phyloP scores from a whole-genome alignment of 1,140 invertebrate species.

The Drosophila takahashii region DNA sequence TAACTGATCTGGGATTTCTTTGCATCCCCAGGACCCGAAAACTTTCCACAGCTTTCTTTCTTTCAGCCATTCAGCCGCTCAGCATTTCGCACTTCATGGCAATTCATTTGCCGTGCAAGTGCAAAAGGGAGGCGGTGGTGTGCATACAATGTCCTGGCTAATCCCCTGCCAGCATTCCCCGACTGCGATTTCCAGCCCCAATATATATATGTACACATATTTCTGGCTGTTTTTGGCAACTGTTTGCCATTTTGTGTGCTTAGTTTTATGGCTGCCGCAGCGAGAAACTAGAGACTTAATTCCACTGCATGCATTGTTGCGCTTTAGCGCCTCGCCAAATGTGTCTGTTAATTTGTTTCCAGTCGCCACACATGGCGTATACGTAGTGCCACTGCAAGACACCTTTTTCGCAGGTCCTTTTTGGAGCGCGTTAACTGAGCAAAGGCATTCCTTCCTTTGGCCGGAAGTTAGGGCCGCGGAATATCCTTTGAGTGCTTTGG shows the following conservation, averaged over 20 bases:
- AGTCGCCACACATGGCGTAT: slow-evolving; percentile 41
- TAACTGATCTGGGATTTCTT: slow-evolving; percentile 39
- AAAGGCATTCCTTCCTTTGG: slow-evolving; percentile 16
- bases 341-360: slow-evolving; percentile 55
- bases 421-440: not conserved
- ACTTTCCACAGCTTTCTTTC: slow-evolving; percentile 15
- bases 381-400: slow-evolving; percentile 15
- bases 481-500: slow-evolving; percentile 34
- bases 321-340: slow-evolving; percentile 59
- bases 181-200: slow-evolving; percentile 28
- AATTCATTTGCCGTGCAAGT: slow-evolving; percentile 39
- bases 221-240: slow-evolving; percentile 40
- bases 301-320: slow-evolving; percentile 49
- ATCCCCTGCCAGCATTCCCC: slow-evolving; percentile 31
- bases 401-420: not conserved
- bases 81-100: slow-evolving; percentile 29
- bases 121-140: slow-evolving; percentile 1
- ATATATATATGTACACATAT: slow-evolving; percentile 17
- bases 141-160: slow-evolving; percentile 40
- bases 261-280: slow-evolving; percentile 56
- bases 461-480: slow-evolving; percentile 4
- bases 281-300: slow-evolving; percentile 16
- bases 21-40: slow-evolving; percentile 12
- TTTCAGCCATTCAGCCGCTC: not conserved
- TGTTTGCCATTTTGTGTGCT: slow-evolving; percentile 44